A percentile compares a stretch with the other conserved stretches of the same genome.
Evolutionary conservation across 2,113 vertebrate genomes (phyloP).

Genomic region (Lynx canadensis): DNA sequence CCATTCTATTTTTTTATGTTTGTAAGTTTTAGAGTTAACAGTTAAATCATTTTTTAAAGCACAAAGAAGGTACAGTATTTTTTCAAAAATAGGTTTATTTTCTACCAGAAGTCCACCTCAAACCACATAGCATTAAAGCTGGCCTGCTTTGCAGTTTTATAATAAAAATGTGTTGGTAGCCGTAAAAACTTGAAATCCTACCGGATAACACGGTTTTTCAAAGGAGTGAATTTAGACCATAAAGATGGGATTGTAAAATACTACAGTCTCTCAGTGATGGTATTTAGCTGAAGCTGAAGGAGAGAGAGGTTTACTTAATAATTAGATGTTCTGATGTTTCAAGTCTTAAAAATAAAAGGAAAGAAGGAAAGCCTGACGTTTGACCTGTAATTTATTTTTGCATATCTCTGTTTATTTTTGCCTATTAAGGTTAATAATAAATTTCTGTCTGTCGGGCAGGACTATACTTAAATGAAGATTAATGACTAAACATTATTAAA

Average conservation of each 20-base stretch:
- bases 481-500: conserved; percentile 54
- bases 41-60: neutral
- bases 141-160: neutral
- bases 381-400: conserved; percentile 17
- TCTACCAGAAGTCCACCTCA: neutral
- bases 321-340: neutral
- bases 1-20: neutral
- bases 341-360: conserved; percentile 13
- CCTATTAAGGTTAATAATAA: conserved; percentile 48
- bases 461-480: conserved; percentile 65
- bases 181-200: conserved; percentile 8
- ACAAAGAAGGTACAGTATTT: neutral
- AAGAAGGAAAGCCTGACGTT: neutral
- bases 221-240: neutral
- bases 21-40: neutral
- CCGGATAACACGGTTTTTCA: neutral
- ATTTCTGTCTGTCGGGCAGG: neutral
- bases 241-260: conserved; percentile 31
- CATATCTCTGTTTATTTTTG: conserved; percentile 1
- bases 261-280: neutral
- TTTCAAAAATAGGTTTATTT: conserved; percentile 5
- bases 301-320: neutral
- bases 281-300: neutral
- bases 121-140: neutral
- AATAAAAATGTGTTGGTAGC: neutral